Base-by-base conservation (phyloP, 2,888 invertebrate genomes). In the Eilema depressum region DNA sequence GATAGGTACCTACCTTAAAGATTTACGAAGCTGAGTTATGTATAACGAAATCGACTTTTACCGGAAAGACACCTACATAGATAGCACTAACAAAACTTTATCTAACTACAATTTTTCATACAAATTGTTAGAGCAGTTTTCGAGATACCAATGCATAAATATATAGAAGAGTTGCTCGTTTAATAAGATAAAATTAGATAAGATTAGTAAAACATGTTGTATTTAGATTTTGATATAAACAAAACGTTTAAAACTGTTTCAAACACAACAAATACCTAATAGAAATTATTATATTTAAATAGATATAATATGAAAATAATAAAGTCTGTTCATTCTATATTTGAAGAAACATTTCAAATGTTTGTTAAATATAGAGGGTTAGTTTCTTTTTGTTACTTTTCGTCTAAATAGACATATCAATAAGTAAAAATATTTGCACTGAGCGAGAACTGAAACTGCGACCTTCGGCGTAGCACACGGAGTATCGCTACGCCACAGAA, bases 141-240 rank as follows among this genome's bases (percentile, higher is more conserved):
- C 10, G 53, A 53, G 53, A 53, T n/a, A 53, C 53, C 53, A 53
- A 53, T n/a, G 53, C 20, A 53, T n/a, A 53, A 53, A 53, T 53
- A n/a, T 20, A 53, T n/a, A 53, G n/a, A 53, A 53, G n/a, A 53
- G n/a, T n/a, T 53, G n/a, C 53, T 53, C n/a, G 8, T n/a, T n/a
- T 53, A n/a, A 53, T 53, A 53, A 53, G 53, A 53, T 53, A 53
- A 53, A 20, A 53, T n/a, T n/a, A 53, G 53, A 53, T 53, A 20
- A 53, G 53, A 53, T 53, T 53, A n/a, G 53, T 53, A n/a, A 53
- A 53, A 53, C 53, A 53, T n/a, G 53, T 53, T 53, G 53, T 53
- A 14, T 59, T 59, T 59, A 59, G 59, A 59, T 59, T 12, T 14
- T 26, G 17, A 23, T 26, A 14, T 25, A 53, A 53, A n/a, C 53